These are phyloP conservation scores for Baccha elongata DNA, from an alignment of 2,888 invertebrate genomes.

Conservation along the genomic window DNA sequence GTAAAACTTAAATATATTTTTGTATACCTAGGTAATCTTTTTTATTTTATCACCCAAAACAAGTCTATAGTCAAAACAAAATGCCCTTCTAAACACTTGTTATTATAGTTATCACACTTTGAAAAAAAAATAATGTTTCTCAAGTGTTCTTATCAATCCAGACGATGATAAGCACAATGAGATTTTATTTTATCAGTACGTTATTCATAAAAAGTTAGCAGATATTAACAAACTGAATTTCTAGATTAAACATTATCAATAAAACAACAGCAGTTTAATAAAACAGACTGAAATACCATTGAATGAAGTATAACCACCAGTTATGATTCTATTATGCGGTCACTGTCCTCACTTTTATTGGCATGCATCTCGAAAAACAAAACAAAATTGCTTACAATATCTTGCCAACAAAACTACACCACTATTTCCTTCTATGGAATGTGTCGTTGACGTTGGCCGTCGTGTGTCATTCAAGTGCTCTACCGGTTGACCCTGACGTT, in stretches of 20 bases:
- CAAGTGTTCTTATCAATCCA: slow-evolving; percentile 27
- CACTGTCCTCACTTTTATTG: slow-evolving; percentile 49
- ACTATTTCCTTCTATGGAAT: slow-evolving; percentile 26
- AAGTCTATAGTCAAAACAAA: neutral
- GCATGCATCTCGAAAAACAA: slow-evolving; percentile 22
- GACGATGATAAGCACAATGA: slow-evolving; percentile 32
- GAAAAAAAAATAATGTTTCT: neutral
- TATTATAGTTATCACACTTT: neutral
- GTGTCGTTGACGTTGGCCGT: slow-evolving; percentile 25
- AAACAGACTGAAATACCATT: neutral
- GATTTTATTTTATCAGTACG: slow-evolving; percentile 47
- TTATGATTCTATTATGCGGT: slow-evolving; percentile 39
- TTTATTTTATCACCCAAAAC: too few species aligned
- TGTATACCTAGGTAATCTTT: too few species aligned
- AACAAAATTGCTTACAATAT: neutral
- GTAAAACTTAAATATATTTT: too few species aligned
- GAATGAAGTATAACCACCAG: neutral
- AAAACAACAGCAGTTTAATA: slow-evolving; percentile 4
- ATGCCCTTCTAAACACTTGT: neutral
- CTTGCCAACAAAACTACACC: slow-evolving; percentile 10
- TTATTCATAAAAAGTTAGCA: slow-evolving; percentile 43
- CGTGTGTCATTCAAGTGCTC: slow-evolving; percentile 26
- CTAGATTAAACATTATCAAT: slow-evolving; percentile 48
- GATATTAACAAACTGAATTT: slow-evolving; percentile 22
- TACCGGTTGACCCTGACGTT: slow-evolving; percentile 47